Conservation (phyloP, 1,140 invertebrate species). For the Geopemphigus sp. region DNA sequence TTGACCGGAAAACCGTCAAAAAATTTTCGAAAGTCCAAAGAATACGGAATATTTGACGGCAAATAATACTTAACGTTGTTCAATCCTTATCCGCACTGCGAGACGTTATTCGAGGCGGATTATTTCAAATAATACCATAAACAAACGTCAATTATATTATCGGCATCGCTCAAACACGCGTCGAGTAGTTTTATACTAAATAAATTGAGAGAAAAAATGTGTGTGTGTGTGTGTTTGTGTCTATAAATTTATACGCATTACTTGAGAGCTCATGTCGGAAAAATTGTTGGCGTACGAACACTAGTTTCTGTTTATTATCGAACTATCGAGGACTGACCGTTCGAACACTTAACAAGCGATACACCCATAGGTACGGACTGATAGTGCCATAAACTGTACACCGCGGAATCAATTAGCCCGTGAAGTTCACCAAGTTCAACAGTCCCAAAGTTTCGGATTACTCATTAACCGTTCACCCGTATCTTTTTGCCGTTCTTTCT, state of each 20-base stretch:
- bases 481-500: background rate
- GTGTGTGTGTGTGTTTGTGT: background rate
- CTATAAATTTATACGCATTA: too few relatives aligned
- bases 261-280: too few relatives aligned
- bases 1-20: background rate
- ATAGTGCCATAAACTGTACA: background rate
- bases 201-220: background rate
- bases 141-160: background rate
- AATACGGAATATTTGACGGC: background rate
- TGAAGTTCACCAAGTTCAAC: background rate
- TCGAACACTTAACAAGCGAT: background rate
- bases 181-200: background rate
- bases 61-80: background rate
- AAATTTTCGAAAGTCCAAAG: background rate
- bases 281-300: background rate
- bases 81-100: background rate
- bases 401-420: background rate
- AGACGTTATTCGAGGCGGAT: background rate
- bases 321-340: background rate
- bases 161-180: background rate
- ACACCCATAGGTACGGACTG: background rate
- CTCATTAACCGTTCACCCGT: background rate
- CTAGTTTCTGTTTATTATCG: background rate
- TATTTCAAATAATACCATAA: background rate
- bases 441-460: constrained; percentile 18